Evolutionary conservation across 1,140 invertebrate genomes (phyloP).

Genomic region (Eumeta japonica): DNA sequence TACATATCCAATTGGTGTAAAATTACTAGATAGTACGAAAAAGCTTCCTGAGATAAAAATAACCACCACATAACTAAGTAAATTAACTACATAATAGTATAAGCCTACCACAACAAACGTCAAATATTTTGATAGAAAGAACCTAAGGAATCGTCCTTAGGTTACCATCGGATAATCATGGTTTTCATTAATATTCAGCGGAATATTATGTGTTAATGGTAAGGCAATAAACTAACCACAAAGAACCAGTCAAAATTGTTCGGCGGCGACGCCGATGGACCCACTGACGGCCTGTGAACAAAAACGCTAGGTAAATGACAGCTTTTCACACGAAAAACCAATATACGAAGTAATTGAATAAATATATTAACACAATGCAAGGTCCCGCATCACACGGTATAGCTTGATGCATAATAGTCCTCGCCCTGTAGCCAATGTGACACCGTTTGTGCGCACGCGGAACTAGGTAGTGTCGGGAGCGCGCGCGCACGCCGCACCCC

Average conservation of each 20-base stretch:
- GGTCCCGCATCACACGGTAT: conserved; percentile 43
- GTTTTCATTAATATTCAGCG: background rate
- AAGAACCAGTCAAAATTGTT: conserved; percentile 43
- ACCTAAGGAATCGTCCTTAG: too few relatives aligned
- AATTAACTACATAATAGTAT: background rate
- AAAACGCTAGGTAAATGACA: conserved; percentile 3
- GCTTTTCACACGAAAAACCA: conserved; percentile 2
- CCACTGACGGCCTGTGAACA: conserved; percentile 25
- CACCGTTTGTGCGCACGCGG: conserved; percentile 48
- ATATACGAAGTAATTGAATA: background rate
- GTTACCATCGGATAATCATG: background rate
- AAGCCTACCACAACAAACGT: too few relatives aligned
- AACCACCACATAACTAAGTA: too few relatives aligned
- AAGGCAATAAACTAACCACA: conserved; percentile 24
- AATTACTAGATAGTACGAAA: too few relatives aligned
- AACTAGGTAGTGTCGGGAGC: conserved; percentile 42
- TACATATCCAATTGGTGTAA: too few relatives aligned
- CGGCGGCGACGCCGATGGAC: conserved; percentile 22
- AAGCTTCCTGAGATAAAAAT: too few relatives aligned
- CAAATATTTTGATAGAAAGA: too few relatives aligned
- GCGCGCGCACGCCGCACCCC: conserved; percentile 39
- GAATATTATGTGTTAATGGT: too few relatives aligned
- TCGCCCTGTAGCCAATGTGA: conserved; percentile 34
- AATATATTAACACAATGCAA: conserved; percentile 15
- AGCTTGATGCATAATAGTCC: conserved; percentile 42